These are phyloP conservation scores for Brotogeris chrysoptera DNA, from an alignment of 2,797 vertebrate genomes.

Conservation along the genomic window DNA sequence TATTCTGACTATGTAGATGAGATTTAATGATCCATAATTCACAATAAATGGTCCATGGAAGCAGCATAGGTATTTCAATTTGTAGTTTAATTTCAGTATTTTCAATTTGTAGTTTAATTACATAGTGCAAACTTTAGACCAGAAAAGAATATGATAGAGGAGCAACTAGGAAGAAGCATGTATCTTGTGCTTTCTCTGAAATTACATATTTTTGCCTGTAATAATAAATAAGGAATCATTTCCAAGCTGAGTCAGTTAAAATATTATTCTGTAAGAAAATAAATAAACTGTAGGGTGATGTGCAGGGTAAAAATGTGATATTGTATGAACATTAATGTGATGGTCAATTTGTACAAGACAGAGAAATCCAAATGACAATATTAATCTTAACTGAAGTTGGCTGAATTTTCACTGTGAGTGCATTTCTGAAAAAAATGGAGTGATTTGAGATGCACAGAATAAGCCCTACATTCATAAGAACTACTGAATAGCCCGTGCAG, in stretches of 20 bases:
- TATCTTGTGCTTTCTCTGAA: background rate
- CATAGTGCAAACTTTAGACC: background rate
- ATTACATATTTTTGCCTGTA: background rate
- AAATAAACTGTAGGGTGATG: background rate
- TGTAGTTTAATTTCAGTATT: constrained; percentile 29
- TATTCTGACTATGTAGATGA: background rate
- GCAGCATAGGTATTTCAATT: background rate
- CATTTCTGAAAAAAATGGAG: background rate
- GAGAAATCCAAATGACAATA: background rate
- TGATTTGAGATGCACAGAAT: background rate
- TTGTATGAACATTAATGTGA: background rate
- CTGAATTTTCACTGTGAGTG: background rate
- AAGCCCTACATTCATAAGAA: background rate
- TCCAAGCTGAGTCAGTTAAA: background rate
- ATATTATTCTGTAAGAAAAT: background rate
- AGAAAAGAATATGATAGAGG: background rate
- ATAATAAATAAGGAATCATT: background rate
- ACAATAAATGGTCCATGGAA: background rate
- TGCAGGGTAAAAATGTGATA: background rate
- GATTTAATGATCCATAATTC: constrained; percentile 12
- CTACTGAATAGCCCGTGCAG: background rate
- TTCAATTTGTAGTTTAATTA: constrained; percentile 26
- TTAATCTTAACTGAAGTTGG: background rate
- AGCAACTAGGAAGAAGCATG: background rate
- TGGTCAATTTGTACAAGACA: constrained; percentile 3